phyloP scores from a whole-genome alignment of 2,888 invertebrate genomes.

The Trilocha varians region DNA sequence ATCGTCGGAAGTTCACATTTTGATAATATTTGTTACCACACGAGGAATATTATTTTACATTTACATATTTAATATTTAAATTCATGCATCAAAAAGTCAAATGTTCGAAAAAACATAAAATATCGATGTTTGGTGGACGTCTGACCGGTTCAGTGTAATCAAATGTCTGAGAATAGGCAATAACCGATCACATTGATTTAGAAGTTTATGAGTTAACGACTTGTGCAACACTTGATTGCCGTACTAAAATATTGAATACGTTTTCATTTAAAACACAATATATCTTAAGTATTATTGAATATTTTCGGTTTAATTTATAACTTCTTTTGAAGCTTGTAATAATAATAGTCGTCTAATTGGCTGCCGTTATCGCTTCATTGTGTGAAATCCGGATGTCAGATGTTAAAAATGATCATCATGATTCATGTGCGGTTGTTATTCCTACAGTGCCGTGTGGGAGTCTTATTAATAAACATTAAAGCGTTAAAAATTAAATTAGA shows the following conservation, averaged over 20 bases:
- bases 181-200: slow-evolving; percentile 38
- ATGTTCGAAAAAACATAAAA: not conserved
- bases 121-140: slow-evolving; percentile 6
- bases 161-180: slow-evolving; percentile 40
- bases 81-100: not conserved
- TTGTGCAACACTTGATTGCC: slow-evolving; percentile 12
- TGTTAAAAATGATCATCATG: slow-evolving; percentile 3
- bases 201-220: slow-evolving; percentile 34
- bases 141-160: slow-evolving; percentile 31
- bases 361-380: not conserved
- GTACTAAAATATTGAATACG: not conserved
- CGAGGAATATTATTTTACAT: not conserved
- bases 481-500: slow-evolving; percentile 5
- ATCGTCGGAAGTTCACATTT: not conserved
- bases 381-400: not conserved
- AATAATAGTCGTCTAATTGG: not conserved
- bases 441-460: slow-evolving; percentile 3
- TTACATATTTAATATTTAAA: not conserved
- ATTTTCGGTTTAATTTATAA: too few relatives aligned
- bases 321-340: not conserved
- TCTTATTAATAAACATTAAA: slow-evolving; percentile 6
- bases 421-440: slow-evolving; percentile 4
- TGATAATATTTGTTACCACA: not conserved
- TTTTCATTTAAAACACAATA: not conserved
- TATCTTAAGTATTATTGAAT: not conserved